phyloP scores from a whole-genome alignment of 2,797 vertebrate genomes.

The Bufotes viridis region DNA sequence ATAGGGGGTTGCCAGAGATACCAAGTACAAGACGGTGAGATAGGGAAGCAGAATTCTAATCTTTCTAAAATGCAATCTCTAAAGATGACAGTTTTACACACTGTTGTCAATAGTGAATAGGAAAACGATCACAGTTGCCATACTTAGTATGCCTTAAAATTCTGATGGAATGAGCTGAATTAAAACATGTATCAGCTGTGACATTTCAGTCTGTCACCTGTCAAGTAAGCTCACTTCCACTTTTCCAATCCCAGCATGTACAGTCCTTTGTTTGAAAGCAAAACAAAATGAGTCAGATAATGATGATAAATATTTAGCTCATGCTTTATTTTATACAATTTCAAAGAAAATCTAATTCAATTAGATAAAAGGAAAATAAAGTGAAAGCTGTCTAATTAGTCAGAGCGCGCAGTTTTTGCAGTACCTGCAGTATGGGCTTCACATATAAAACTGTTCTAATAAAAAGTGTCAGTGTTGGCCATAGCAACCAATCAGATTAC shows the following conservation, averaged over 20 bases:
- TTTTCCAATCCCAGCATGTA: not conserved
- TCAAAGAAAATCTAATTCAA: not conserved
- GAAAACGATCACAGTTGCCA: not conserved
- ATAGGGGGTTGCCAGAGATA: no score
- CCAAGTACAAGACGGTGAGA: no score
- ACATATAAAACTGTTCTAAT: not conserved
- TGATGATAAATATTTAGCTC: slow-evolving; percentile 21
- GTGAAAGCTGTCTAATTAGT: not conserved
- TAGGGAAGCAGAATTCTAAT: no score
- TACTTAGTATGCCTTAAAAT: not conserved
- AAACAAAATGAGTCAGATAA: slow-evolving; percentile 16
- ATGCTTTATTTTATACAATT: slow-evolving; percentile 6
- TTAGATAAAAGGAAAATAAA: not conserved
- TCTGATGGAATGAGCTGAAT: not conserved
- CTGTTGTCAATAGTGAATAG: not conserved
- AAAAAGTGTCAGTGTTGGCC: not conserved
- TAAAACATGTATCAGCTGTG: slow-evolving; percentile 34
- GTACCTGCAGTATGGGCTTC: not conserved
- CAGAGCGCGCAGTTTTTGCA: not conserved
- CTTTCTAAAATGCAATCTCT: no score
- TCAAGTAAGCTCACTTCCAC: slow-evolving; percentile 39
- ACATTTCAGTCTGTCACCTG: slow-evolving; percentile 52
- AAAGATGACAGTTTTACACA: no score
- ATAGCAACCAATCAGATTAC: not conserved
- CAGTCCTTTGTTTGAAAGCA: slow-evolving; percentile 4